phyloP scores from a whole-genome alignment of 2,113 vertebrate species.

The Alethe diademata region DNA sequence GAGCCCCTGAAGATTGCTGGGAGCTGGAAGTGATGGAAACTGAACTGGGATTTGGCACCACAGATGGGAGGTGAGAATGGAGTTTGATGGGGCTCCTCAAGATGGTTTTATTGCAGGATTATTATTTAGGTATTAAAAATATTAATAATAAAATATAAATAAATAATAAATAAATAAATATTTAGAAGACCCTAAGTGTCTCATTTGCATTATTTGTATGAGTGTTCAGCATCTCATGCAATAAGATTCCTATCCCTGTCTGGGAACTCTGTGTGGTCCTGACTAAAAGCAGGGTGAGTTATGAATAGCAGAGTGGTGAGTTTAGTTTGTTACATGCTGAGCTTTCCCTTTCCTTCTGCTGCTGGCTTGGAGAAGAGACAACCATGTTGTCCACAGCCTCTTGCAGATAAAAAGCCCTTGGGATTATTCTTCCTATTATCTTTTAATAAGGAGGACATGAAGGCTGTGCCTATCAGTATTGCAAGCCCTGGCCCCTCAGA shows the following conservation, averaged over 20 bases:
- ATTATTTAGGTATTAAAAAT: background rate
- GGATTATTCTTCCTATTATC: background rate
- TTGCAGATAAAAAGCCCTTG: background rate
- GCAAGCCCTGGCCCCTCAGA: background rate
- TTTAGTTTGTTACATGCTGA: background rate
- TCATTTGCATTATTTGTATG: background rate
- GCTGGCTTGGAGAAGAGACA: background rate
- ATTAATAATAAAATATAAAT: background rate
- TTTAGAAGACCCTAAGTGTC: background rate
- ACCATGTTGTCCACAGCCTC: background rate
- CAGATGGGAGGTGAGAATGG: background rate
- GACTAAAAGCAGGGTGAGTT: background rate
- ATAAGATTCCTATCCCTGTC: background rate
- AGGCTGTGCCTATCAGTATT: background rate
- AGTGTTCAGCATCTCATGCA: background rate
- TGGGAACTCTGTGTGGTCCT: background rate
- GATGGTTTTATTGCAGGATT: background rate
- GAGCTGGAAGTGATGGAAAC: background rate
- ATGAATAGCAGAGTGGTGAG: background rate
- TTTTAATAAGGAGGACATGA: background rate
- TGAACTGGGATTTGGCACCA: background rate
- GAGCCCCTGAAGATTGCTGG: background rate
- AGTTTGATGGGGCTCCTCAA: background rate
- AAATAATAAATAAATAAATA: too few relatives aligned
- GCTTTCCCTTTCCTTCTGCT: background rate